Percentiles rank a stretch among this genome's conserved stretches.
phyloP scores from a whole-genome alignment of 2,888 invertebrate species.

The Pristionchus maxplancki region DNA sequence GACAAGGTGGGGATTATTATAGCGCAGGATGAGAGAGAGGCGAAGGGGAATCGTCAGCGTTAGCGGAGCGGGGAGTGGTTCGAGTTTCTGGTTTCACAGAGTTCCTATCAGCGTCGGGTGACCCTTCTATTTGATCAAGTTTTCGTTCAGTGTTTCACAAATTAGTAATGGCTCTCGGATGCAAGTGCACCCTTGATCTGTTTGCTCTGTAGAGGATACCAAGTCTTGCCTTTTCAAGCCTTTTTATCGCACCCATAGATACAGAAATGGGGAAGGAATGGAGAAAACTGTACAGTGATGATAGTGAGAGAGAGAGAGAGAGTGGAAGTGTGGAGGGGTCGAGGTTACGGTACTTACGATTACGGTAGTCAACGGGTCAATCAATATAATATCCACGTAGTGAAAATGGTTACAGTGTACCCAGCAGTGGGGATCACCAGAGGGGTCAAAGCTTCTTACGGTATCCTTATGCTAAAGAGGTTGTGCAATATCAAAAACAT shows the following conservation, averaged over 20 bases:
- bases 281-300: neutral
- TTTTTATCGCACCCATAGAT: constrained; percentile 51
- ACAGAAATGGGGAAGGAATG: constrained; percentile 44
- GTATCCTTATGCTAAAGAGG: constrained; percentile 13
- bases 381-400: neutral
- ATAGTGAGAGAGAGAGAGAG: neutral
- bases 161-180: too few relatives aligned
- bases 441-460: neutral
- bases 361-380: neutral
- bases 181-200: too few relatives aligned
- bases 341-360: neutral
- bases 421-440: neutral
- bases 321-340: neutral
- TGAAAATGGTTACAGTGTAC: neutral
- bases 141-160: too few relatives aligned
- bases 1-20: too few relatives aligned
- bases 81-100: too few relatives aligned
- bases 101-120: too few relatives aligned
- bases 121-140: too few relatives aligned
- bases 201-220: neutral
- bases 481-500: neutral
- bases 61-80: too few relatives aligned
- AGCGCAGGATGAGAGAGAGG: too few relatives aligned
- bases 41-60: too few relatives aligned
- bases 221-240: constrained; percentile 23